Conservation (phyloP, 1,140 invertebrate genomes). For the Spodoptera litura region DNA sequence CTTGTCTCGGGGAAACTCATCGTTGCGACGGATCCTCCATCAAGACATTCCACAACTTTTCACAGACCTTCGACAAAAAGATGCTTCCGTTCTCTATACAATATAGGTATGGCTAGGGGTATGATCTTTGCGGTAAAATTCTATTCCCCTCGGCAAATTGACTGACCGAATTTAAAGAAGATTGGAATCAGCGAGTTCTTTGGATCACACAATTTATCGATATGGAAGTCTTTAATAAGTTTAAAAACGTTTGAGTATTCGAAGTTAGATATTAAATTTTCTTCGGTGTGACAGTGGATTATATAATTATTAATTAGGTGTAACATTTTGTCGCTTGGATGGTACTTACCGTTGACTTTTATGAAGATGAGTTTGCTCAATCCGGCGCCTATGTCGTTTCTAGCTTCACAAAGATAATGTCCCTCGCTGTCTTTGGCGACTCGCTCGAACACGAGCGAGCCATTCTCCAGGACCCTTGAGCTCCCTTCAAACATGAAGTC, state of each 20-base stretch:
- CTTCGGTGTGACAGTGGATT: not conserved
- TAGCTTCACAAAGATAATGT: conserved; percentile 96
- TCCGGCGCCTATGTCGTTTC: conserved; percentile 95
- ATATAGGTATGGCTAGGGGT: conserved; percentile 40
- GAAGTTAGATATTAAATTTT: not conserved
- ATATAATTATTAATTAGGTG: conserved; percentile 12
- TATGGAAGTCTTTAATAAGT: conserved; percentile 35
- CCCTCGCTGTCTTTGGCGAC: conserved; percentile 95
- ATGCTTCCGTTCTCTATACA: conserved; percentile 54
- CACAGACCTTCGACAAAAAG: conserved; percentile 63
- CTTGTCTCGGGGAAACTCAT: conserved; percentile 61
- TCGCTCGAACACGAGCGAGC: conserved; percentile 92
- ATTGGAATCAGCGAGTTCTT: conserved; percentile 34
- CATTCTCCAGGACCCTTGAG: conserved; percentile 92
- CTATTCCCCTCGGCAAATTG: conserved; percentile 45
- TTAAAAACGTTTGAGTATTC: not conserved
- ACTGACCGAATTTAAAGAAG: conserved; percentile 41
- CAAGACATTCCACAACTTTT: conserved; percentile 74
- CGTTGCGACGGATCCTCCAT: conserved; percentile 58
- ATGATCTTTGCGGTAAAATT: conserved; percentile 33
- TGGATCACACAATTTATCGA: conserved; percentile 39
- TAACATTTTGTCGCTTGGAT: conserved; percentile 10
- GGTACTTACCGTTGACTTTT: conserved; percentile 93
- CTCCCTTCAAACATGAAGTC: conserved; percentile 92
- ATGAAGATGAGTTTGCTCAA: conserved; percentile 95